Conservation (phyloP, 1,140 invertebrate species). For the Drosophila santomea region DNA sequence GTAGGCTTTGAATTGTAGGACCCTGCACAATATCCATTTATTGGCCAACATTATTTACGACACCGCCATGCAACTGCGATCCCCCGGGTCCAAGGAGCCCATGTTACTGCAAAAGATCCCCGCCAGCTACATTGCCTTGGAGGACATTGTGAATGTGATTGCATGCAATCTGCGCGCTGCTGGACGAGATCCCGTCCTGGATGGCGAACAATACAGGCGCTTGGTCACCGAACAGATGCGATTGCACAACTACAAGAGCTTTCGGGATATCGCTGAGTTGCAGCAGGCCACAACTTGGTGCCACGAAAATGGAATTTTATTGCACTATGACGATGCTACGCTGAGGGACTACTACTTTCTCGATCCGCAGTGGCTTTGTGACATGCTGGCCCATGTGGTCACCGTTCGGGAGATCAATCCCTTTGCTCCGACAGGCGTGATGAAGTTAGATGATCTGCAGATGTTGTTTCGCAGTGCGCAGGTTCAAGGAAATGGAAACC, state of each 20-base stretch:
- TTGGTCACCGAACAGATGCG: constrained; percentile 90
- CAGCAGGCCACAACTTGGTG: constrained; percentile 98
- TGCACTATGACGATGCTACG: constrained; percentile 98
- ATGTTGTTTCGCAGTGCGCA: constrained; percentile 92
- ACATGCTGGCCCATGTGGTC: constrained; percentile 98
- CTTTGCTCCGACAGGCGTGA: constrained; percentile 96
- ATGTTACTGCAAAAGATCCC: constrained; percentile 97
- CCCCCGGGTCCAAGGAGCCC: constrained; percentile 95
- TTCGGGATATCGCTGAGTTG: constrained; percentile 93
- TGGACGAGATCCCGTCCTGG: constrained; percentile 94
- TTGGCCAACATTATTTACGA: constrained; percentile 97
- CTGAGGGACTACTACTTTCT: constrained; percentile 94
- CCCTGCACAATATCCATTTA: constrained; percentile 95
- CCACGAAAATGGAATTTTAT: constrained; percentile 98
- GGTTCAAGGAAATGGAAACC: constrained; percentile 85
- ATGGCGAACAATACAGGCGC: constrained; percentile 93
- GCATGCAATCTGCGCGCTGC: constrained; percentile 89
- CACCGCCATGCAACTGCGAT: constrained; percentile 94
- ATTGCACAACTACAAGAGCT: constrained; percentile 85
- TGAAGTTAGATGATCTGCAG: constrained; percentile 97
- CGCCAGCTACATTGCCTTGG: constrained; percentile 96
- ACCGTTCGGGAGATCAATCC: constrained; percentile 98
- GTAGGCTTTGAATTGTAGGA: constrained; percentile 88
- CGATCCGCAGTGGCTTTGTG: constrained; percentile 99
- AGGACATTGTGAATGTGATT: constrained; percentile 94